These are phyloP conservation scores for Eumacrocentrus americanus DNA, from an alignment of 2,888 invertebrate genomes.

Conservation along the genomic window DNA sequence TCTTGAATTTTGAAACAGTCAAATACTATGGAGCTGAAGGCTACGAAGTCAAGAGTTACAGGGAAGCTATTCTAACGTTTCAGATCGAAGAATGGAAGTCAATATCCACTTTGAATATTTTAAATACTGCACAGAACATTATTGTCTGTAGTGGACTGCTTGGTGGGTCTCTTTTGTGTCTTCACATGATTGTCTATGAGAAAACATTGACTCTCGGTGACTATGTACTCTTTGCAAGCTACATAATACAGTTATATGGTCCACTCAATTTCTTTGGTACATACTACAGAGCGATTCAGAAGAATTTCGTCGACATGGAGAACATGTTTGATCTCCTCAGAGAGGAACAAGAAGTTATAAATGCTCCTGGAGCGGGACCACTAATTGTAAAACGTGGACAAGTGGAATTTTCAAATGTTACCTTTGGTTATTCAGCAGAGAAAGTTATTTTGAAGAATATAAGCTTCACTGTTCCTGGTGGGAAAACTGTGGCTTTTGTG, in stretches of 20 bases:
- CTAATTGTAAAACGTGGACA: slow-evolving; percentile 73
- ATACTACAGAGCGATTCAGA: slow-evolving; percentile 96
- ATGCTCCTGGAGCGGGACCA: slow-evolving; percentile 79
- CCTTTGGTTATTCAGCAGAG: slow-evolving; percentile 87
- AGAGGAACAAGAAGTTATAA: slow-evolving; percentile 85
- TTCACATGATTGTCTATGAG: slow-evolving; percentile 74
- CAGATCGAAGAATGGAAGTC: slow-evolving; percentile 93
- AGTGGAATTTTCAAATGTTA: slow-evolving; percentile 89
- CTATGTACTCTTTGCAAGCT: slow-evolving; percentile 94
- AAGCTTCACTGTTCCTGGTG: slow-evolving; percentile 79
- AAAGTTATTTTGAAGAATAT: slow-evolving; percentile 77
- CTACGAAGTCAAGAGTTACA: slow-evolving; percentile 88
- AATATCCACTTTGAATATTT: slow-evolving; percentile 81
- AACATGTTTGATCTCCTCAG: slow-evolving; percentile 97
- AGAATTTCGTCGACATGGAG: slow-evolving; percentile 98
- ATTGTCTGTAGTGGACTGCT: slow-evolving; percentile 87
- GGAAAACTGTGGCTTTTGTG: slow-evolving; percentile 85
- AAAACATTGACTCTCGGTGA: slow-evolving; percentile 86
- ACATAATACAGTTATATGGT: slow-evolving; percentile 91
- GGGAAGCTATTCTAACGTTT: slow-evolving; percentile 81
- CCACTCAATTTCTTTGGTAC: slow-evolving; percentile 98
- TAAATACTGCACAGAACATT: slow-evolving; percentile 91
- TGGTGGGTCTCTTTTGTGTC: slow-evolving; percentile 86
- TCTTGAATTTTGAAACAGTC: slow-evolving; percentile 97
- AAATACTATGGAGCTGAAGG: slow-evolving; percentile 96